Evolutionary conservation across 2,113 vertebrate species (phyloP), one percentile per base, ranked within the genome.

Genomic region (Neofelis nebulosa): DNA sequence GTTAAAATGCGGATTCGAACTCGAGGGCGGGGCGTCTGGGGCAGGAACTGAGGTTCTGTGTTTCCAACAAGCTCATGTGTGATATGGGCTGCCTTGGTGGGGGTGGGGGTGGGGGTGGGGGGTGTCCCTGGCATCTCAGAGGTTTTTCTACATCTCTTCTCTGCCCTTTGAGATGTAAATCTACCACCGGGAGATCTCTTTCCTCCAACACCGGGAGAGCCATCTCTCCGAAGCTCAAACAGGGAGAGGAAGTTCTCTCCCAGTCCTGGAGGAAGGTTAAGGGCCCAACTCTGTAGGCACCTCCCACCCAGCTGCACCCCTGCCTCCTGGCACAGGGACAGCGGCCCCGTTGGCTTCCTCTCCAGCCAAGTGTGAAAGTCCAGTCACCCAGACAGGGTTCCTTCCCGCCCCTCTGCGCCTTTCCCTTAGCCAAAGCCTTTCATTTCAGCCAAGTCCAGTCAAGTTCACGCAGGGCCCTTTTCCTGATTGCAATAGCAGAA

Each of bases 271-370:
- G 23, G 57, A 5, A 74, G 41, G 48, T 50, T 16, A 48, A 73
- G 21, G 13, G 23, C n/a, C 50, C 8, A 2, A 6, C 0, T 10
- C 23, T 3, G 45, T 10, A 12, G 38, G 2, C 11, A 29, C 3
- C 29, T 45, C 7, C 63, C 48, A 29, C 21, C 36, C 15, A 25
- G 3, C 3, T 21, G 36, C 25, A 38, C 5, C 3, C 8, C 27
- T 23, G 15, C 38, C 21, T 68, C 45, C 31, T 6, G 55, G 38
- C 38, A 15, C 9, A 19, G 31, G 25, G 41, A 15, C 3, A 45
- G 84, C 50, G 21, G 45, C 41, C 45, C 45, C 45, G 25, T 33
- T 8, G 38, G 21, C 73, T 89, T 74, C 45, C 36, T 29, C 57
- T 45, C 76, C 68, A 25, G 84, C 74, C 36, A 57, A 74, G n/a